Evolutionary conservation across 1,140 invertebrate species (phyloP).

Genomic region (Campoletis sonorensis): DNA sequence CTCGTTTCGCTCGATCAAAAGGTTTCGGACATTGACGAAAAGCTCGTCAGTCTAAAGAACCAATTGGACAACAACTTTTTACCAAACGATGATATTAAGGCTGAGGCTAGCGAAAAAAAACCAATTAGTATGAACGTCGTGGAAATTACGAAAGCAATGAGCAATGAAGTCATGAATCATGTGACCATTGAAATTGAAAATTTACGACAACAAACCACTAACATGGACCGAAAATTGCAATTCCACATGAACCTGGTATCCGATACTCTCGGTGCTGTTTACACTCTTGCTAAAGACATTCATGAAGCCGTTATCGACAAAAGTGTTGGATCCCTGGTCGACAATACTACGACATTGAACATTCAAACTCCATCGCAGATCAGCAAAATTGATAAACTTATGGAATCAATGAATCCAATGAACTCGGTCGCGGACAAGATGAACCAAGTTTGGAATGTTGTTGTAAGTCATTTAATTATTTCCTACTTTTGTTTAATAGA

Average conservation of each 20-base stretch:
- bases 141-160: slow-evolving; percentile 87
- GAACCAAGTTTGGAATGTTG: slow-evolving; percentile 92
- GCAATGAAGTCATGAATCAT: slow-evolving; percentile 85
- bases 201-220: slow-evolving; percentile 84
- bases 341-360: slow-evolving; percentile 58
- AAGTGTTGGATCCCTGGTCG: slow-evolving; percentile 72
- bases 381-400: slow-evolving; percentile 87
- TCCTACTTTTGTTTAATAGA: slow-evolving; percentile 26
- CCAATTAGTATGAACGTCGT: slow-evolving; percentile 87
- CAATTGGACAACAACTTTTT: slow-evolving; percentile 89
- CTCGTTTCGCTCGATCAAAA: slow-evolving; percentile 86
- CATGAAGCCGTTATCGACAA: slow-evolving; percentile 87
- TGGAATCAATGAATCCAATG: slow-evolving; percentile 88
- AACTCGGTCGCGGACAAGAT: slow-evolving; percentile 91
- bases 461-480: slow-evolving; percentile 72
- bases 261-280: slow-evolving; percentile 86
- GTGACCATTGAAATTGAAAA: slow-evolving; percentile 86
- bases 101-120: slow-evolving; percentile 90
- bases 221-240: slow-evolving; percentile 88
- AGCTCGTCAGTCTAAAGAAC: slow-evolving; percentile 86
- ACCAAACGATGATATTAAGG: slow-evolving; percentile 87
- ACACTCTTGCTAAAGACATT: slow-evolving; percentile 87
- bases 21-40: slow-evolving; percentile 87
- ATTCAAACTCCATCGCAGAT: slow-evolving; percentile 78
- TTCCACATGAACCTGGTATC: slow-evolving; percentile 90